These are phyloP conservation scores for Drosophila burlai DNA, from an alignment of 1,140 invertebrate species.

Conservation along the genomic window DNA sequence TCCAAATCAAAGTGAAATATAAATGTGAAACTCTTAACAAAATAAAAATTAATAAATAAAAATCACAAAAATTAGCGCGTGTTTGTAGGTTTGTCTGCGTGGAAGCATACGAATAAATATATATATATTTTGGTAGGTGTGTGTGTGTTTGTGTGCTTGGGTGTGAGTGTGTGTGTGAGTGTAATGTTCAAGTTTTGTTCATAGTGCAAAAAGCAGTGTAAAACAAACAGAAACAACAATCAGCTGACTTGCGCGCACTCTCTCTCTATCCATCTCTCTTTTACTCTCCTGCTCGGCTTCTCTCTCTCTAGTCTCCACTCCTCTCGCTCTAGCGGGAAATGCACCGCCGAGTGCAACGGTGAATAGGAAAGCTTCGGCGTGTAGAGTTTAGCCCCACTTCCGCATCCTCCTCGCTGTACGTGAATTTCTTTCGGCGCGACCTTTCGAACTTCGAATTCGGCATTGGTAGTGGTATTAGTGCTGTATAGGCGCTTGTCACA, in stretches of 20 bases:
- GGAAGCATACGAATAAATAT: conserved; percentile 6
- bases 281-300: neutral
- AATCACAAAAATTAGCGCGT: conserved; percentile 43
- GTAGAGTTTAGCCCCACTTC: conserved; percentile 49
- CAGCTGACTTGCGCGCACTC: conserved; percentile 56
- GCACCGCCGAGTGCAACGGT: conserved; percentile 21
- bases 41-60: conserved; percentile 13
- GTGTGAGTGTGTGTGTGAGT: conserved; percentile 20
- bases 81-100: conserved; percentile 43
- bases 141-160: neutral
- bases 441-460: conserved; percentile 52
- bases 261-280: neutral
- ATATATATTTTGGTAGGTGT: conserved; percentile 2
- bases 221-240: conserved; percentile 58
- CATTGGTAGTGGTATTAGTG: conserved; percentile 1
- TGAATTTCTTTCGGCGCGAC: conserved; percentile 30
- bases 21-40: conserved; percentile 2
- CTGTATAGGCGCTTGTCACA: conserved; percentile 43
- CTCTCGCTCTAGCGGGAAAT: conserved; percentile 25
- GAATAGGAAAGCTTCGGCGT: conserved; percentile 18
- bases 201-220: conserved; percentile 56
- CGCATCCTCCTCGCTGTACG: conserved; percentile 29
- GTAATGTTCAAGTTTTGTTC: conserved; percentile 46
- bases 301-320: neutral
- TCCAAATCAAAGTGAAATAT: conserved; percentile 7